Base-by-base conservation (phyloP, 2,113 vertebrate genomes). In the Atractosteus spatula region DNA sequence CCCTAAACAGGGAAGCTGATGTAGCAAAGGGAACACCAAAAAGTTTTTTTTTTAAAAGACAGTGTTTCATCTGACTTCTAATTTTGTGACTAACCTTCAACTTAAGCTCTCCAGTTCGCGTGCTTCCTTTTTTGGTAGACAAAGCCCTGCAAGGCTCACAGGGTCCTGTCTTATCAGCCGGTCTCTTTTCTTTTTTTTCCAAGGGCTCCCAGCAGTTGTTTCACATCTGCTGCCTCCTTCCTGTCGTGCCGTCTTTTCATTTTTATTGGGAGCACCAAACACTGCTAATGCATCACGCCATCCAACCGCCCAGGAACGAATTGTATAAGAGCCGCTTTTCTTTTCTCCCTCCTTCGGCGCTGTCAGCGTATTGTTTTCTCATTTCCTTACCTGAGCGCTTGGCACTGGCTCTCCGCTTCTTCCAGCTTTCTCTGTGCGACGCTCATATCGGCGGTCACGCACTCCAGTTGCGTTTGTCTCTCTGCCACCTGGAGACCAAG, bases 311-410 rank as follows among this genome's bases (percentile, higher is more conserved):
- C 43, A 59, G 62, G 74, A 45, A 47, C 62, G 41, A 3, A 61
- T 55, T 14, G 56, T n/a, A n/a, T 29, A 10, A 55, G 72, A 55
- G 67, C 47, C 66, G 12, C 71, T 6, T 71, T 42, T 70, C 76
- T 66, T 59, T 73, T 14, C 41, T 62, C 56, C 29, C 70, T 55
- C 47, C 29, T n/a, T n/a, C n/a, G 7, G 14, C 17, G 7, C 68
- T 55, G 55, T 65, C 41, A 41, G 51, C 66, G 43, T 57, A 70
- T 66, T 70, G 70, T 76, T 75, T 66, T 59, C 41, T 71, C 41
- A 5, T 74, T 74, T 80, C 43, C 87, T 91, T 81, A 97, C 95
- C 91, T 93, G 76, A 92, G 86, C 61, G 73, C 68, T 69, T 91
- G 82, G 3, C 83, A 78, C 51, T 83, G 83, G 57, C 77, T 83